Evolutionary conservation across 2,797 vertebrate species (phyloP).

Genomic region (Hoplostethus mediterraneus): DNA sequence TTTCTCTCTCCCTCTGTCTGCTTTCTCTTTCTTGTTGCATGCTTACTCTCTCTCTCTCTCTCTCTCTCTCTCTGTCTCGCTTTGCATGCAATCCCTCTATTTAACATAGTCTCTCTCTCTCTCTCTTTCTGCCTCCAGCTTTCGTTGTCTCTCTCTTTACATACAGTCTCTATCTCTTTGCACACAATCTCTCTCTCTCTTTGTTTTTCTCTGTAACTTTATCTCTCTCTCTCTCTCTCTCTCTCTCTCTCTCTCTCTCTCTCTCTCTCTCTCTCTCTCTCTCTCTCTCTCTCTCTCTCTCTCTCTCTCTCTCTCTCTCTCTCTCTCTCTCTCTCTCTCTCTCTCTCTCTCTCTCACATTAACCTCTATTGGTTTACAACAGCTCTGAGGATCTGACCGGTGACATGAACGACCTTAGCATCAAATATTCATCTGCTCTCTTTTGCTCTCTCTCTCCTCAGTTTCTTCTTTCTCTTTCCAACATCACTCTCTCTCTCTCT

Average conservation of each 20-base stretch:
- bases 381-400: constrained; percentile 4
- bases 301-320: neutral
- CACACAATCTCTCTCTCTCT: too few species aligned
- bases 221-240: constrained; percentile 1
- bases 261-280: neutral
- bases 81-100: too few species aligned
- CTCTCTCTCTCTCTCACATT: constrained; percentile 22
- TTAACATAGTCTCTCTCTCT: too few species aligned
- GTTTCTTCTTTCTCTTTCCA: neutral
- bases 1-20: too few species aligned
- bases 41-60: too few species aligned
- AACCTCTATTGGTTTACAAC: constrained; percentile 17
- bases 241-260: constrained; percentile 10
- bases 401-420: constrained; percentile 26
- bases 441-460: neutral
- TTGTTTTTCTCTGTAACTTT: neutral
- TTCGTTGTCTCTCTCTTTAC: too few species aligned
- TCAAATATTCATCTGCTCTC: constrained; percentile 1
- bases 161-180: too few species aligned
- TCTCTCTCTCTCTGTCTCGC: too few species aligned
- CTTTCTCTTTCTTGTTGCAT: too few species aligned
- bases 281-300: too few species aligned
- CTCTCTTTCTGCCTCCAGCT: too few species aligned
- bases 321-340: constrained; percentile 1
- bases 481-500: neutral